A percentile compares a stretch with the other conserved stretches of the same genome.
Evolutionary conservation across 1,140 invertebrate genomes (phyloP).

Genomic region (Aleiodes sp.): DNA sequence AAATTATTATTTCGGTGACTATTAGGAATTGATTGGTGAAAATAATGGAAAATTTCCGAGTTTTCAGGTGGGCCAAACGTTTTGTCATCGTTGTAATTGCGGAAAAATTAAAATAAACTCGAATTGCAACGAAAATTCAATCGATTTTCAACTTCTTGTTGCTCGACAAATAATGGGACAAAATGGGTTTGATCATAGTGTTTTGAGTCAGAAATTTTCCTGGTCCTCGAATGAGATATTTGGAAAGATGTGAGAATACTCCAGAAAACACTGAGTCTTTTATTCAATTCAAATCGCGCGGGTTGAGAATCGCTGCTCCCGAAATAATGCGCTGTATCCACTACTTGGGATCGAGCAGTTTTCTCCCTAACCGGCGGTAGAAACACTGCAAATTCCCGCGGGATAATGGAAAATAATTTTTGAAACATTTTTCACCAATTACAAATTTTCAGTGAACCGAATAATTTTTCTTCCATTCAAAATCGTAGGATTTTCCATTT

Average conservation of each 20-base stretch:
- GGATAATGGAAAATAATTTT: slow-evolving; percentile 4
- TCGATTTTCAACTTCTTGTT: no score
- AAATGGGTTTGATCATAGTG: no score
- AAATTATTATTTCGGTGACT: no score
- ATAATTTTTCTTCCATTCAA: slow-evolving; percentile 30
- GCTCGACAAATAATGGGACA: no score
- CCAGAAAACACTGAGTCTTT: neutral
- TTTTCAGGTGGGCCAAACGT: no score
- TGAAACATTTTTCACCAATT: no score
- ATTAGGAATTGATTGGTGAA: no score
- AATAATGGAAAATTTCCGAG: no score
- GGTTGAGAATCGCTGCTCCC: neutral
- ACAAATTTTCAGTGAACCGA: slow-evolving; percentile 10
- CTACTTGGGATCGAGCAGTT: slow-evolving; percentile 31
- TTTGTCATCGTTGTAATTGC: no score
- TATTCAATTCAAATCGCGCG: neutral
- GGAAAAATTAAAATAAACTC: no score
- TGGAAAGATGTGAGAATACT: neutral
- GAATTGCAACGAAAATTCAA: no score
- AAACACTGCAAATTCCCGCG: neutral
- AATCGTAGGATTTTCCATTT: neutral
- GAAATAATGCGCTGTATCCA: neutral
- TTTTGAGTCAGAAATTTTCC: no score
- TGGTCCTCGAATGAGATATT: neutral
- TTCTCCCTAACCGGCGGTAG: slow-evolving; percentile 26